Base-by-base conservation (phyloP, 1,140 invertebrate species). In the Metopolophium dirhodum region DNA sequence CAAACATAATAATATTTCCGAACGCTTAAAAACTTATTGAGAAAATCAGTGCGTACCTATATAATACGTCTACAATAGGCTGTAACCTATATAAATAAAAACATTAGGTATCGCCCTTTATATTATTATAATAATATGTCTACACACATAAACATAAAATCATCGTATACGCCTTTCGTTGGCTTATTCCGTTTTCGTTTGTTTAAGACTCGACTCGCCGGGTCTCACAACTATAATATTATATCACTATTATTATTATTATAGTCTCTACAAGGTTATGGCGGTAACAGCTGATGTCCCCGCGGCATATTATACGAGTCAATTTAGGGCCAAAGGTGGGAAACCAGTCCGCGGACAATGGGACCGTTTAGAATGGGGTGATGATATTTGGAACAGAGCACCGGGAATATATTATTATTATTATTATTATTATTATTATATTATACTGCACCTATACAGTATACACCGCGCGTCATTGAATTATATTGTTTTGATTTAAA, bases 281-380 rank as follows among this genome's bases (percentile, higher is more conserved):
- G n/a, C 8, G 9, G 47, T 35, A 51, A 77, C n/a, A 35, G 47
- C 85, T 30, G 57, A 92, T 92, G 91, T 91, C 41, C n/a, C 87
- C 68, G 41, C 18, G 41, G 26, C 85, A 30, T 86, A 37, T 83
- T 83, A 61, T 47, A 83, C 61, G 91, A 82, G 77, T 92, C 91
- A 51, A 92, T 92, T 92, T 83, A 37, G 77, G 47, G 47, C 68
- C 68, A 51, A 83, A 83, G 77, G 91, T 51, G 91, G 47, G 49
- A 92, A 83, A 92, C 91, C 91, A 92, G 91, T 92, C 26, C n/a
- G 41, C 30, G 22, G 45, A 92, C 77, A 92, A 92, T 83, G 23
- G 77, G 47, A 92, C n/a, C 91, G 68, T 92, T 92, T 83, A 51
- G n/a, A 83, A 82, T 83, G 68, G 91, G 91, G 91, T 83, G 91